phyloP scores from a whole-genome alignment of 2,797 vertebrate species.

The Pterois miles region DNA sequence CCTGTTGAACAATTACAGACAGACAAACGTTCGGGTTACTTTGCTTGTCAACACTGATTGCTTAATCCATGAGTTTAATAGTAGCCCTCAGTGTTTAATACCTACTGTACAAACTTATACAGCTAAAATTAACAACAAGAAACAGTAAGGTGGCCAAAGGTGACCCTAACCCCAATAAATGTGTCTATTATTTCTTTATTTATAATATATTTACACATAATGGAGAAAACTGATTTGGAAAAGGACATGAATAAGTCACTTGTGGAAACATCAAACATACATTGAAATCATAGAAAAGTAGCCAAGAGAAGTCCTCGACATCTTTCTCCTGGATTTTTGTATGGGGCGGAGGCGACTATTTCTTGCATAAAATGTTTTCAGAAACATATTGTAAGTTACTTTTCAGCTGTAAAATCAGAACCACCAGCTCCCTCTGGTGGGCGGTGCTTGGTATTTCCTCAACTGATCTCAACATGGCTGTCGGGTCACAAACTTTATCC shows the following conservation, averaged over 20 bases:
- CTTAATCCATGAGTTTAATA: constrained; percentile 15
- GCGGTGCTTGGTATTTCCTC: too few relatives aligned
- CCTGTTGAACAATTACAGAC: constrained; percentile 77
- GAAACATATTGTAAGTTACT: too few relatives aligned
- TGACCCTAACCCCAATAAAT: background rate
- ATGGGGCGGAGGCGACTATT: background rate
- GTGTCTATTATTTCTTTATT: background rate
- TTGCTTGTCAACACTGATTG: constrained; percentile 10
- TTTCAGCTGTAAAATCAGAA: too few relatives aligned
- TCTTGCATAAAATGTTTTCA: too few relatives aligned
- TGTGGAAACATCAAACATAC: background rate
- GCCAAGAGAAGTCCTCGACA: background rate
- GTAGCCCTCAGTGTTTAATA: constrained; percentile 4
- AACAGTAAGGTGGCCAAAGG: background rate
- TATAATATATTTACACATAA: background rate
- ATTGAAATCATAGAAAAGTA: background rate
- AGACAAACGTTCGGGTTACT: constrained; percentile 13
- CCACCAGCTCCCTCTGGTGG: too few relatives aligned
- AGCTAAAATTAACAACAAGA: background rate
- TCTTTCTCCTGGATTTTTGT: background rate
- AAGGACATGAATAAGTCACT: background rate
- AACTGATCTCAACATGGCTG: too few relatives aligned
- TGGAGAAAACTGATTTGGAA: background rate
- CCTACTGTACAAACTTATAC: background rate
- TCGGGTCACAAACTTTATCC: too few relatives aligned